A percentile compares a stretch with the other conserved stretches of the same genome.
Conservation (phyloP, 2,113 vertebrate genomes). For the Morone saxatilis region DNA sequence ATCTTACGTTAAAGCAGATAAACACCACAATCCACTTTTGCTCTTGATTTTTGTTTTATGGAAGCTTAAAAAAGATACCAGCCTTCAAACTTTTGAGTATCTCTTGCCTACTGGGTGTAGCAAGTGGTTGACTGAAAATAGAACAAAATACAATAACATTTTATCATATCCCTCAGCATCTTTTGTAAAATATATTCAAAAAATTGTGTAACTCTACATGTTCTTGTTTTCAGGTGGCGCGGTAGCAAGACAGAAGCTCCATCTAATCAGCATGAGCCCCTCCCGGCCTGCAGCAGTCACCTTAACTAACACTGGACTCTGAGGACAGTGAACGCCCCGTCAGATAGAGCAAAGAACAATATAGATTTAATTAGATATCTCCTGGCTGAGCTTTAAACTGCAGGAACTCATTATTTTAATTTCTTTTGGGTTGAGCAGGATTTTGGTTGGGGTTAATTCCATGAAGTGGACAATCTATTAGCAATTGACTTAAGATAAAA, state of each 20-base stretch:
- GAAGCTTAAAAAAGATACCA: not conserved
- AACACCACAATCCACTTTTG: not conserved
- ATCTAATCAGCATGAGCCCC: slow-evolving; percentile 18
- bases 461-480: slow-evolving; percentile 58
- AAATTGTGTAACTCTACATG: not conserved
- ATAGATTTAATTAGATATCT: slow-evolving; percentile 72
- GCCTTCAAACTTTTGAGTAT: not conserved
- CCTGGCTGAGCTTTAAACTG: slow-evolving; percentile 49
- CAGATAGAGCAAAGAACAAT: slow-evolving; percentile 63
- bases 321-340: slow-evolving; percentile 44
- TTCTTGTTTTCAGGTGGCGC: slow-evolving; percentile 73
- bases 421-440: slow-evolving; percentile 53
- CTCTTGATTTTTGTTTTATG: not conserved
- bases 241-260: slow-evolving; percentile 58
- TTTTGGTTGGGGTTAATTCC: slow-evolving; percentile 60
- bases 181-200: not conserved
- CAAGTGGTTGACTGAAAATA: not conserved
- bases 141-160: not conserved
- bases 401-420: slow-evolving; percentile 68
- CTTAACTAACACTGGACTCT: slow-evolving; percentile 46
- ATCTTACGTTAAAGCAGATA: not conserved
- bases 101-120: no score
- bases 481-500: slow-evolving; percentile 55
- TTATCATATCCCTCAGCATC: not conserved
- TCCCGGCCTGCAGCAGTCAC: slow-evolving; percentile 42